These are phyloP conservation scores for Neoniphon sammara DNA, from an alignment of 2,797 vertebrate species.

Conservation along the genomic window DNA sequence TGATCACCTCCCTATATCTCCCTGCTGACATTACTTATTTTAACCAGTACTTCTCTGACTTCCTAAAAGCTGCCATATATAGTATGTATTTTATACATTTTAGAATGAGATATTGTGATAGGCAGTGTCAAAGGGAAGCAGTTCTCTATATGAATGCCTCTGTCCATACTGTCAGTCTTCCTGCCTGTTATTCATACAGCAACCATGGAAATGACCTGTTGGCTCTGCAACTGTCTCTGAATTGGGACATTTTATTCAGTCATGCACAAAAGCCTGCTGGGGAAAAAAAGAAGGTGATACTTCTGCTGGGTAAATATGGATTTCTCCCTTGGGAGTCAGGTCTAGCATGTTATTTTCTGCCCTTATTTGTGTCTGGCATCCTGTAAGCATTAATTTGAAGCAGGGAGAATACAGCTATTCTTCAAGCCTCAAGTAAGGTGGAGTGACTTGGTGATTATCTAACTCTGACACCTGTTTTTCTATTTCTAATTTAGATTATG, in stretches of 20 bases:
- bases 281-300: constrained; percentile 3
- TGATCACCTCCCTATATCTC: constrained; percentile 1
- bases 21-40: neutral
- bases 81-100: neutral
- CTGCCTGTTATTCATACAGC: constrained; percentile 9
- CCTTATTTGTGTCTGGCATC: constrained; percentile 28
- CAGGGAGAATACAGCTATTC: neutral
- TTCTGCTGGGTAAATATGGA: constrained; percentile 23
- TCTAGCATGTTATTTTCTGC: constrained; percentile 30
- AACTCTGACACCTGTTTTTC: constrained; percentile 14
- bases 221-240: constrained; percentile 14
- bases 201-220: constrained; percentile 23
- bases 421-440: neutral
- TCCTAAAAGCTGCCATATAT: neutral
- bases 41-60: constrained; percentile 9
- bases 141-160: constrained; percentile 24
- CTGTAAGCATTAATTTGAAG: constrained; percentile 13
- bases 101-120: constrained; percentile 6
- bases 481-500: constrained; percentile 37
- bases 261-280: neutral
- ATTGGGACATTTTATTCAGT: constrained; percentile 25
- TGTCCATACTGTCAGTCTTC: neutral
- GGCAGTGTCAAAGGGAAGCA: constrained; percentile 16
- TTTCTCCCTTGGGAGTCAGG: neutral
- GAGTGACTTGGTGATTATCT: neutral